Conservation (phyloP, 2,797 vertebrate species). For the Characodon lateralis region DNA sequence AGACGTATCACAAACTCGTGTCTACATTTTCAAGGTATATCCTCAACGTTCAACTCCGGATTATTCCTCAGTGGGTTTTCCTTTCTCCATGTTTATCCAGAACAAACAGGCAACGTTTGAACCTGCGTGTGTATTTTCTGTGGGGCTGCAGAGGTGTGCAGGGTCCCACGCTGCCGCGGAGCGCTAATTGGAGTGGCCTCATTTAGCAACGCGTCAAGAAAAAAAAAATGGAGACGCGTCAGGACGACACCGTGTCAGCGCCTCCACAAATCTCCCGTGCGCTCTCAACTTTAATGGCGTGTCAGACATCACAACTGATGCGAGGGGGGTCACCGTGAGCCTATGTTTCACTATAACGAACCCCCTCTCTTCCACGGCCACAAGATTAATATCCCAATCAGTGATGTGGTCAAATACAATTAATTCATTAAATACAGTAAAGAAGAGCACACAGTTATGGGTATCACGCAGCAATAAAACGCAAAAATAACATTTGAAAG, state of each 20-base stretch:
- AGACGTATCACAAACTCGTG: neutral
- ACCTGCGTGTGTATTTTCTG: slow-evolving; percentile 5
- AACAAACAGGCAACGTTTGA: slow-evolving; percentile 1
- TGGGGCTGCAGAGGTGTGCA: slow-evolving; percentile 49
- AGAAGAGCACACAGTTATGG: neutral
- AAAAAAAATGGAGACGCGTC: slow-evolving; percentile 44
- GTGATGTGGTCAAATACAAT: slow-evolving; percentile 55
- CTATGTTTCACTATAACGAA: slow-evolving; percentile 79
- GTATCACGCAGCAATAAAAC: neutral
- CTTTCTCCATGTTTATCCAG: neutral
- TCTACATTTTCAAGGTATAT: neutral
- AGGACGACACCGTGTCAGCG: slow-evolving; percentile 76
- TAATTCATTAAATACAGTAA: slow-evolving; percentile 2
- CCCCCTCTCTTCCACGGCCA: slow-evolving; percentile 34
- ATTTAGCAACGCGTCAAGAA: slow-evolving; percentile 81
- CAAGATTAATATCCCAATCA: slow-evolving; percentile 73
- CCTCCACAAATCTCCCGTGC: slow-evolving; percentile 80
- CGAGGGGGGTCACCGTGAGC: slow-evolving; percentile 72
- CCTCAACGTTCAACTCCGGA: neutral
- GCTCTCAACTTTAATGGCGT: slow-evolving; percentile 70
- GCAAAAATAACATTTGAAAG: no score
- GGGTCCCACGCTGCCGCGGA: slow-evolving; percentile 62
- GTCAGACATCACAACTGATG: slow-evolving; percentile 78
- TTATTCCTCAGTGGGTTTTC: neutral
- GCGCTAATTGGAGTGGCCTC: slow-evolving; percentile 82